phyloP scores from a whole-genome alignment of 2,888 invertebrate species.

The Chironomus riparius region DNA sequence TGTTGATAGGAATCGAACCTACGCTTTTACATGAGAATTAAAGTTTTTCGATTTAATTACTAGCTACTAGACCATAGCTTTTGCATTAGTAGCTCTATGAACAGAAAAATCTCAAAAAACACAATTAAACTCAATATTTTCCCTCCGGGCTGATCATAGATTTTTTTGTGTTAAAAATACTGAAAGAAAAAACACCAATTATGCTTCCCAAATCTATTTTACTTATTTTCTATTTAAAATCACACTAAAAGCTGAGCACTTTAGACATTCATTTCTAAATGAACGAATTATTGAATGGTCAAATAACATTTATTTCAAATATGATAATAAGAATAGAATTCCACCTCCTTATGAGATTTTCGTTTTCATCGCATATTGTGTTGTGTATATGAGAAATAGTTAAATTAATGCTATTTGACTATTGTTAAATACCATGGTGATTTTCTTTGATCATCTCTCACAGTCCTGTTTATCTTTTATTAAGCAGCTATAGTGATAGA shows the following conservation, averaged over 20 bases:
- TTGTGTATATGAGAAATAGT: constrained; percentile 11
- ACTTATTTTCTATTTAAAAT: background rate
- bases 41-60: too few relatives aligned
- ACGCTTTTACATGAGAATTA: background rate
- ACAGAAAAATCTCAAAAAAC: too few relatives aligned
- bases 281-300: constrained; percentile 22
- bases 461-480: constrained; percentile 23
- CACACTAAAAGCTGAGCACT: background rate
- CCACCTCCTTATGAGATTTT: background rate
- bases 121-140: background rate
- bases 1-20: too few relatives aligned
- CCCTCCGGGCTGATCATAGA: background rate
- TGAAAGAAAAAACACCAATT: background rate
- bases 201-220: background rate
- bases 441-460: background rate
- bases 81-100: too few relatives aligned
- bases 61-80: too few relatives aligned
- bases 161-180: background rate
- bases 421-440: constrained; percentile 12
- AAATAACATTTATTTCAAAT: constrained; percentile 14
- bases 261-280: background rate
- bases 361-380: background rate
- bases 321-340: constrained; percentile 19
- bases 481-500: background rate
- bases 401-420: constrained; percentile 25